phyloP scores from a whole-genome alignment of 2,113 vertebrate species.

The Sapajus apella region DNA sequence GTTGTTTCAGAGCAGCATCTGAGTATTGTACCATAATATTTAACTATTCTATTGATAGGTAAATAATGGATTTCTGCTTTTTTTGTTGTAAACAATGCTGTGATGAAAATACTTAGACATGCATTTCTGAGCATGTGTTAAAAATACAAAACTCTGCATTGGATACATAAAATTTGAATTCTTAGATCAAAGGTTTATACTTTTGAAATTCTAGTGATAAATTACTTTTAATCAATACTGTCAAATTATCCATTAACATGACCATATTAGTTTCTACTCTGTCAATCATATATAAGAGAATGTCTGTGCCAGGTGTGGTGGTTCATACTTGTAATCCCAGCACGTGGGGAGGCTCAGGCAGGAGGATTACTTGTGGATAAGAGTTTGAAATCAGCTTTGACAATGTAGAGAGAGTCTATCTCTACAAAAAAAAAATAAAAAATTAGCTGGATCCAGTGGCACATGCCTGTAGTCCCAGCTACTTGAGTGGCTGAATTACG shows the following conservation, averaged over 20 bases:
- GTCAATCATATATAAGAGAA: not conserved
- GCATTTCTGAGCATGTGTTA: not conserved
- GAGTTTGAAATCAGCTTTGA: too few species aligned
- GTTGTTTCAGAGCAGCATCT: not conserved
- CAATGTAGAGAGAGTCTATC: too few species aligned
- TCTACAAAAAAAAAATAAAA: too few species aligned
- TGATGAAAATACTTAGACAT: not conserved
- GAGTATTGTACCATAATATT: not conserved
- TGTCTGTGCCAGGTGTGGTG: not conserved
- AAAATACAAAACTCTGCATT: not conserved
- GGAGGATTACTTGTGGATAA: too few species aligned
- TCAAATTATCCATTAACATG: not conserved
- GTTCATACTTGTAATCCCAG: too few species aligned
- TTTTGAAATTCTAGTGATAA: not conserved
- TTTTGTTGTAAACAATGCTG: not conserved
- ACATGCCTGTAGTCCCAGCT: too few species aligned
- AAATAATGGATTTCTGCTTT: not conserved
- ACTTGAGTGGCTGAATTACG: too few species aligned
- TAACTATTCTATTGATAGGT: not conserved
- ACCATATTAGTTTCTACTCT: not conserved
- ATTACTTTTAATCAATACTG: not conserved
- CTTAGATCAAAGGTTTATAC: not conserved
- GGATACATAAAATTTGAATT: not conserved
- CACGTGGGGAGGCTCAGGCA: too few species aligned
- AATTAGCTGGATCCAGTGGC: too few species aligned